A percentile compares a stretch with the other conserved stretches of the same genome.
phyloP scores from a whole-genome alignment of 1,140 invertebrate species.

The Hyles vespertilio region DNA sequence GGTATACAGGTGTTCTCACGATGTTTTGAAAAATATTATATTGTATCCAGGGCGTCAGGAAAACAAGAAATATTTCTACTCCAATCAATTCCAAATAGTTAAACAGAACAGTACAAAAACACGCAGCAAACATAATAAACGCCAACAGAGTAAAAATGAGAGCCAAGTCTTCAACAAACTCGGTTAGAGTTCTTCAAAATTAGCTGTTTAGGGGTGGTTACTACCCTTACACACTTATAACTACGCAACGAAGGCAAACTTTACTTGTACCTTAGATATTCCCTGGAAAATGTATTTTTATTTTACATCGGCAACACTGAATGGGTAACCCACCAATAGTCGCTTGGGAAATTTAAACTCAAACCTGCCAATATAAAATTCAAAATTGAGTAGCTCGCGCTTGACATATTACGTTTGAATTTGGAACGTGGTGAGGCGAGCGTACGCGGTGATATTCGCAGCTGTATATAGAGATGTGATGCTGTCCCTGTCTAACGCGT shows the following conservation, averaged over 20 bases:
- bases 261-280: conserved; percentile 68
- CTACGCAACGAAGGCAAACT: conserved; percentile 44
- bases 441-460: conserved; percentile 59
- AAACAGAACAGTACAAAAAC: too few relatives aligned
- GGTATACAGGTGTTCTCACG: too few relatives aligned
- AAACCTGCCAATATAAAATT: conserved; percentile 4
- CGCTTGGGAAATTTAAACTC: conserved; percentile 20
- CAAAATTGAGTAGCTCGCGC: conserved; percentile 7
- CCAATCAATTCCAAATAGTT: too few relatives aligned
- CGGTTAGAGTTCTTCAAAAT: conserved; percentile 65
- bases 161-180: conserved; percentile 19
- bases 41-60: too few relatives aligned
- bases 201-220: conserved; percentile 56
- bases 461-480: conserved; percentile 59
- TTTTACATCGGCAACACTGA: conserved; percentile 42
- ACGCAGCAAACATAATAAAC: too few relatives aligned
- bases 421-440: conserved; percentile 33
- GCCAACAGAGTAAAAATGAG: too few relatives aligned
- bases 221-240: conserved; percentile 38
- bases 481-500: conserved; percentile 36
- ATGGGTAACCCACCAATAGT: conserved; percentile 24
- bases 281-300: conserved; percentile 73
- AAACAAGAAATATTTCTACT: too few relatives aligned
- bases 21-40: too few relatives aligned
- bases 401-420: neutral